A percentile compares a stretch with the other conserved stretches of the same genome.
Evolutionary conservation across 2,888 invertebrate genomes (phyloP).

Genomic region (Eudasyphora cyanicolor): DNA sequence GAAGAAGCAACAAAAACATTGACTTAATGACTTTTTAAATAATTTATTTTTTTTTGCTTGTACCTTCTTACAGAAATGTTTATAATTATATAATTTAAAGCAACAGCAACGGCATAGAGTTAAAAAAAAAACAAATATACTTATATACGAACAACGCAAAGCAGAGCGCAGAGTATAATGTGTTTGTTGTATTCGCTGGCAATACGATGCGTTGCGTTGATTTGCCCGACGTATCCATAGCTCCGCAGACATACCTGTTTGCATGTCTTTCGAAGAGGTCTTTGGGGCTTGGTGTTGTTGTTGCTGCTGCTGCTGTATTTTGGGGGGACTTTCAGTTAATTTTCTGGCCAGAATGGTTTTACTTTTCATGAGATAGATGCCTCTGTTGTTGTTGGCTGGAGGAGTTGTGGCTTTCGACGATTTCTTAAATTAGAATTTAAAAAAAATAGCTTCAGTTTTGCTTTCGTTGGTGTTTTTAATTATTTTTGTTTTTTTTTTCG

Average conservation of each 20-base stretch:
- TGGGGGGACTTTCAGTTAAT: slow-evolving; percentile 11
- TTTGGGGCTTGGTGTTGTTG: slow-evolving; percentile 32
- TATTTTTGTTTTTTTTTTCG: neutral
- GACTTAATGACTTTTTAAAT: slow-evolving; percentile 64
- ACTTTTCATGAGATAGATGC: slow-evolving; percentile 63
- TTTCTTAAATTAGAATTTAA: neutral
- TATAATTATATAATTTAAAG: slow-evolving; percentile 76
- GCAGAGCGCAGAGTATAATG: neutral
- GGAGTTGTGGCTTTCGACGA: neutral
- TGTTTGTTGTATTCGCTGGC: no score
- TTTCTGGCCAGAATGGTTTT: slow-evolving; percentile 52
- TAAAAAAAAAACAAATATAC: neutral
- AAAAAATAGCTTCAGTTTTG: neutral
- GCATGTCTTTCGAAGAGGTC: slow-evolving; percentile 52
- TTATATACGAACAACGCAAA: neutral
- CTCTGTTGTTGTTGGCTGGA: no score
- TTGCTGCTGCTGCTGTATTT: slow-evolving; percentile 48
- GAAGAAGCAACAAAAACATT: neutral
- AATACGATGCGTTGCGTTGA: no score
- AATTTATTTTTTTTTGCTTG: slow-evolving; percentile 51
- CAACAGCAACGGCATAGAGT: slow-evolving; percentile 40
- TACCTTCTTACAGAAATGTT: slow-evolving; percentile 58
- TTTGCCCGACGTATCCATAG: neutral
- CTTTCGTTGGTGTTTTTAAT: neutral
- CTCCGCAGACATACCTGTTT: slow-evolving; percentile 41